These are phyloP conservation scores for Hippocampus barbouri DNA, from an alignment of 2,113 vertebrate species.

Conservation along the genomic window DNA sequence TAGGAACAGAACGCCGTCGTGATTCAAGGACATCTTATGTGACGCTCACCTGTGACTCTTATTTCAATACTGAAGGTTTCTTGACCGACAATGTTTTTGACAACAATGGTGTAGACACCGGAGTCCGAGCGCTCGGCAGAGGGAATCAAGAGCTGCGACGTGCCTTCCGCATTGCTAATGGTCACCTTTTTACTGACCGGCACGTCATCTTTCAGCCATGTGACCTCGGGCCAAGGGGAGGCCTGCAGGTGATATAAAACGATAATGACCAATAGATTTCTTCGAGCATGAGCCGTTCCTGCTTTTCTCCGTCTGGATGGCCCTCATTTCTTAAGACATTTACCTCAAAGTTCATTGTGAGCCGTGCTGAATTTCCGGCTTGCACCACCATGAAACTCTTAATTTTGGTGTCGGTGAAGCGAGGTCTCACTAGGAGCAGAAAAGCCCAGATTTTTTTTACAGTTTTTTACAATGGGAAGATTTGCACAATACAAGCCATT, in stretches of 20 bases:
- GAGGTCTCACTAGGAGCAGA: conserved; percentile 76
- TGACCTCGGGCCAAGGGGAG: conserved; percentile 77
- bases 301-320: neutral
- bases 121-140: conserved; percentile 73
- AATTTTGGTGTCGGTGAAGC: conserved; percentile 74
- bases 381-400: conserved; percentile 77
- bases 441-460: neutral
- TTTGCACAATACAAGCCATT: neutral
- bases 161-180: conserved; percentile 67
- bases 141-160: conserved; percentile 81
- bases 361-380: conserved; percentile 77
- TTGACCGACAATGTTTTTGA: conserved; percentile 75
- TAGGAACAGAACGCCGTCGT: neutral
- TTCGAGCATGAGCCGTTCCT: neutral
- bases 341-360: conserved; percentile 85
- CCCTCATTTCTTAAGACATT: neutral
- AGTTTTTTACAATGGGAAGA: neutral
- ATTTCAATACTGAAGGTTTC: conserved; percentile 78
- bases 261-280: neutral
- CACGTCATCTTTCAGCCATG: conserved; percentile 82
- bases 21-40: neutral
- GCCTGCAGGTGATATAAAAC: conserved; percentile 66
- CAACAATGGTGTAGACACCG: conserved; percentile 75
- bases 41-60: conserved; percentile 79
- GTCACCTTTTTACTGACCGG: conserved; percentile 72